phyloP scores from a whole-genome alignment of 2,797 vertebrate genomes.

The Gallinago solitaria region DNA sequence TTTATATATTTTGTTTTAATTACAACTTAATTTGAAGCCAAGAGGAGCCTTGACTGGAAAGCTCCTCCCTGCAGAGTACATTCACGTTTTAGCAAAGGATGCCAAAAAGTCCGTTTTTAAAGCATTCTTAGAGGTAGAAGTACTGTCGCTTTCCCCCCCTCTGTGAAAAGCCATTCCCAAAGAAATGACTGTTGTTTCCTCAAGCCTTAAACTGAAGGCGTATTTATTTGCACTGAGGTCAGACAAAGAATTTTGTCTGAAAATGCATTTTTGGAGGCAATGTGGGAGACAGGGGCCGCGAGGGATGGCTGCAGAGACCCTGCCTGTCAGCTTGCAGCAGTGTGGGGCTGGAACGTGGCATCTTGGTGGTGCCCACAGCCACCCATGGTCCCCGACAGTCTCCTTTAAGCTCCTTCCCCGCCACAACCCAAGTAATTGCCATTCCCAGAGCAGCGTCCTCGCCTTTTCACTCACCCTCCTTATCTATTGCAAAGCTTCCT shows the following conservation, averaged over 20 bases:
- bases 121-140: background rate
- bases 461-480: background rate
- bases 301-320: background rate
- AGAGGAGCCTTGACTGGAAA: background rate
- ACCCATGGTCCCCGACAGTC: rapidly evolving
- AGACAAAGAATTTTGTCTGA: background rate
- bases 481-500: background rate
- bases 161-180: background rate
- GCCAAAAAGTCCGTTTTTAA: background rate
- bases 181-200: background rate
- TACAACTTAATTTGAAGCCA: slow-evolving; percentile 2
- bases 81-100: background rate
- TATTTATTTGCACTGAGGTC: background rate
- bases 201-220: background rate
- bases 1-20: background rate
- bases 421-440: background rate
- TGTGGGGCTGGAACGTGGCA: background rate
- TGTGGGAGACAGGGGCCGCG: background rate
- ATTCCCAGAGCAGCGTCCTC: rapidly evolving
- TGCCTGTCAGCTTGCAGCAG: rapidly evolving
- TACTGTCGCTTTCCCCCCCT: rapidly evolving
- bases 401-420: background rate
- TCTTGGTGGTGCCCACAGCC: rapidly evolving
- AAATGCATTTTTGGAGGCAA: background rate
- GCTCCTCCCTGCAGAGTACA: background rate